These are phyloP conservation scores for Sciurus carolinensis DNA, from an alignment of 2,797 vertebrate species.

Conservation along the genomic window DNA sequence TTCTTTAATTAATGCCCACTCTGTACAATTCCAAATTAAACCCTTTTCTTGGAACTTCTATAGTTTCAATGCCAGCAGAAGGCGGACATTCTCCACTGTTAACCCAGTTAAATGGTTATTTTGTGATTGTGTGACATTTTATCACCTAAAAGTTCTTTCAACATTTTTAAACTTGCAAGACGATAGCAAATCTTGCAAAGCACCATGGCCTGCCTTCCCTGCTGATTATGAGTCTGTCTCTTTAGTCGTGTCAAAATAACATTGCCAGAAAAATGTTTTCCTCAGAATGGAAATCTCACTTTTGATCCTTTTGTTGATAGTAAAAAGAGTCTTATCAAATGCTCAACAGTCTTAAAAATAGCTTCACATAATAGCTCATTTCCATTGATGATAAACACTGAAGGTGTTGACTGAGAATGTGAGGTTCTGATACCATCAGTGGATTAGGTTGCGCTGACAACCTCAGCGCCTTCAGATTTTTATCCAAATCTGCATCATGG, in stretches of 20 bases:
- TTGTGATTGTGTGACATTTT: background rate
- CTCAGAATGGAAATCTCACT: slow-evolving; percentile 86
- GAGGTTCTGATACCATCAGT: background rate
- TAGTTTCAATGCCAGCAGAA: background rate
- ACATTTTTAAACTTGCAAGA: background rate
- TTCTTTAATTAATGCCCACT: background rate
- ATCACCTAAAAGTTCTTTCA: background rate
- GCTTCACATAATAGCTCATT: background rate
- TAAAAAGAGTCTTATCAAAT: slow-evolving; percentile 74
- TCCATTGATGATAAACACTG: background rate
- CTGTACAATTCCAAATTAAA: background rate
- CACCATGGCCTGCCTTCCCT: background rate
- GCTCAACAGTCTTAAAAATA: slow-evolving; percentile 66
- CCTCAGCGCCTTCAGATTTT: background rate
- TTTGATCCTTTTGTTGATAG: slow-evolving; percentile 83
- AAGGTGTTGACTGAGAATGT: background rate
- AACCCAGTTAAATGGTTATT: background rate
- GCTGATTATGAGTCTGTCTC: background rate
- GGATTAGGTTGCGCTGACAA: background rate
- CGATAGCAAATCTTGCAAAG: background rate
- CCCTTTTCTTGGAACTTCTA: background rate
- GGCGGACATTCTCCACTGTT: background rate
- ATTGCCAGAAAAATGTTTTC: slow-evolving; percentile 67
- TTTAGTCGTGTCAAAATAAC: slow-evolving; percentile 69
- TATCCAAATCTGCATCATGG: background rate